Conservation (phyloP, 2,113 vertebrate species). For the Ceyx margarethae region DNA sequence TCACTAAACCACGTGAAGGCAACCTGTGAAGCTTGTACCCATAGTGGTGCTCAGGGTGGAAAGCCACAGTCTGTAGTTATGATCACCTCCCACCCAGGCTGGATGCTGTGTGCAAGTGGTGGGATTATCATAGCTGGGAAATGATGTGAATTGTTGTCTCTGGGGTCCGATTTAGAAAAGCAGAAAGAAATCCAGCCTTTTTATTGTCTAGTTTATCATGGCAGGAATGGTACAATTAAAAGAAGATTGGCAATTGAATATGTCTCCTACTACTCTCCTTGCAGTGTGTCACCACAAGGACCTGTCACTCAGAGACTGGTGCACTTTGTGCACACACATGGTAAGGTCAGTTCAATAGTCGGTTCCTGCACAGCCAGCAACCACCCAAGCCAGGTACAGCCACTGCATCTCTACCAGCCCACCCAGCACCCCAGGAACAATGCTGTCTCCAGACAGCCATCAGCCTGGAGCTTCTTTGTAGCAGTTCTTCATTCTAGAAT, state of each 20-base stretch:
- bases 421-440: not conserved
- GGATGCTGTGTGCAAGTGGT: not conserved
- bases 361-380: not conserved
- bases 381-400: not conserved
- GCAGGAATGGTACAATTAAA: not conserved
- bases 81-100: not conserved
- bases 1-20: not conserved
- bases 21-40: not conserved
- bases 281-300: not conserved
- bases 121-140: not conserved
- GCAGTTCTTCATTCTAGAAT: not conserved
- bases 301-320: not conserved
- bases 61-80: not conserved
- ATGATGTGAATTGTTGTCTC: not conserved
- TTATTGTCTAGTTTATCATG: not conserved
- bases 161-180: not conserved
- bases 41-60: not conserved
- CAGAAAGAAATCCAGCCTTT: not conserved
- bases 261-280: not conserved
- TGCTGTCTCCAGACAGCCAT: not conserved
- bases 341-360: not conserved
- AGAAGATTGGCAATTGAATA: not conserved
- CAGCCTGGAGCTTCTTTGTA: not conserved
- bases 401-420: accelerated
- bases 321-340: accelerated